phyloP scores from a whole-genome alignment of 2,113 vertebrate species.

The Cebidichthys violaceus region DNA sequence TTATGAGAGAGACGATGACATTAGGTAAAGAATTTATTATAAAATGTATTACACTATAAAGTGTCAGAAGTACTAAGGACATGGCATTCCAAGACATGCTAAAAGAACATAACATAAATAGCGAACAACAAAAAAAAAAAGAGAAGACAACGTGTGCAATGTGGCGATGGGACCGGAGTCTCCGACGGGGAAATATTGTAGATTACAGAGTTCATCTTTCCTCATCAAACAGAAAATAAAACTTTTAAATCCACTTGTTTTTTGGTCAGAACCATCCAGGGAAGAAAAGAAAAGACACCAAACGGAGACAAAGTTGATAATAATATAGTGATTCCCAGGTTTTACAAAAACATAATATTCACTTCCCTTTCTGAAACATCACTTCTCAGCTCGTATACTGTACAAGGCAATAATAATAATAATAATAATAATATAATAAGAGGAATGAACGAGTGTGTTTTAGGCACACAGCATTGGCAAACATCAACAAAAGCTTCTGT shows the following conservation, averaged over 20 bases:
- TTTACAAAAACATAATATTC: constrained; percentile 35
- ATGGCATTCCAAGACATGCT: constrained; percentile 85
- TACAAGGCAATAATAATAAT: constrained; percentile 52
- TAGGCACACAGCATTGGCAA: constrained; percentile 66
- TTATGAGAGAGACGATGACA: constrained; percentile 1
- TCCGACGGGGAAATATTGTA: not conserved
- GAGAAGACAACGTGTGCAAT: constrained; percentile 76
- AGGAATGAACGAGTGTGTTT: constrained; percentile 38
- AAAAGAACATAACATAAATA: constrained; percentile 82
- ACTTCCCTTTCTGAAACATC: constrained; percentile 69
- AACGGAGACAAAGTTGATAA: constrained; percentile 37
- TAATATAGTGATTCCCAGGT: constrained; percentile 53
- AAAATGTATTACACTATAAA: constrained; percentile 83
- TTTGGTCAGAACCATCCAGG: constrained; percentile 5
- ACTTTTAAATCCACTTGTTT: constrained; percentile 24
- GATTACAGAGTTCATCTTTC: not conserved
- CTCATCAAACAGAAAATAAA: not conserved
- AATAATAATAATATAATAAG: not conserved
- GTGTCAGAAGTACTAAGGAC: constrained; percentile 83
- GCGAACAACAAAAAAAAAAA: constrained; percentile 56
- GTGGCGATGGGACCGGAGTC: constrained; percentile 67
- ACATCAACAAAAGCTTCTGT: constrained; percentile 30
- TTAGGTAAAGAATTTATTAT: constrained; percentile 85
- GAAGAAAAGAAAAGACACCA: constrained; percentile 14
- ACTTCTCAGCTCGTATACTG: constrained; percentile 48